Percentiles rank a stretch among this genome's conserved stretches.
Conservation (phyloP, 2,888 invertebrate species). For the Thecocarcelia acutangulata region DNA sequence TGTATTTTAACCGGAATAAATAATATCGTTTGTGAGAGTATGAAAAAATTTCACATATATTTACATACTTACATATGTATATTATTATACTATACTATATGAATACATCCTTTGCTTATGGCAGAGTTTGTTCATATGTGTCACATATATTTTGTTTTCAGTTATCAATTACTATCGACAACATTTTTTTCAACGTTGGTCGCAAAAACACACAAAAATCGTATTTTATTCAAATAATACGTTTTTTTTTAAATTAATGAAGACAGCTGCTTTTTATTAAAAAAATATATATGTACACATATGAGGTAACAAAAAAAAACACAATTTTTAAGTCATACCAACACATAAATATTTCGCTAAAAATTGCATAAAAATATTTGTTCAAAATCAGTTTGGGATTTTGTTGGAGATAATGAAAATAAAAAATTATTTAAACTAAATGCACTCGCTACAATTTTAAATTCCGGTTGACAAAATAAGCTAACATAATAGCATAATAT, state of each 20-base stretch:
- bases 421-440: conserved; percentile 43
- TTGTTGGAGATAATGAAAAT: conserved; percentile 33
- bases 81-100: neutral
- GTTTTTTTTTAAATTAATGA: conserved; percentile 61
- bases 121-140: conserved; percentile 36
- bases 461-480: conserved; percentile 34
- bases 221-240: conserved; percentile 29
- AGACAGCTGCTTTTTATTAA: conserved; percentile 61
- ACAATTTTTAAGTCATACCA: conserved; percentile 12
- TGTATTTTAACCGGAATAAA: conserved; percentile 53
- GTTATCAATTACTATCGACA: conserved; percentile 65
- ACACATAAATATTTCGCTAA: conserved; percentile 10
- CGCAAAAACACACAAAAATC: neutral
- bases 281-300: conserved; percentile 28
- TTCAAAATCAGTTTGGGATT: conserved; percentile 32
- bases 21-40: conserved; percentile 32
- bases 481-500: neutral
- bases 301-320: conserved; percentile 27
- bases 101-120: conserved; percentile 26
- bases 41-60: conserved; percentile 5
- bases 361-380: conserved; percentile 4
- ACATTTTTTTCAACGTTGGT: neutral
- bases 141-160: conserved; percentile 64
- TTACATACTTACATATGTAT: neutral
- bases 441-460: conserved; percentile 41